phyloP scores from a whole-genome alignment of 2,113 vertebrate genomes.

The Chionodraco myersi region DNA sequence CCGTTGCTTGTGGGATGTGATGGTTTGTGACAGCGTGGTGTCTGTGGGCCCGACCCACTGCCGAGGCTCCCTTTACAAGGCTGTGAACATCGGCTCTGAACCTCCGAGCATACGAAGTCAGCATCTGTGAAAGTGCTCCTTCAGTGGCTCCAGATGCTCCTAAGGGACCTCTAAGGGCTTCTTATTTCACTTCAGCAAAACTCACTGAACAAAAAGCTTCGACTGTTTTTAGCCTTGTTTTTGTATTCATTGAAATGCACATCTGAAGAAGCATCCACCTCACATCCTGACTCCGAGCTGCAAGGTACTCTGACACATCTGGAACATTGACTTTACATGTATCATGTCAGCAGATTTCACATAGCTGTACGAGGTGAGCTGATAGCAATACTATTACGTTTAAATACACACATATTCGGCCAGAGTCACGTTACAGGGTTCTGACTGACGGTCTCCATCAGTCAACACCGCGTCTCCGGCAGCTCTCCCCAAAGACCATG shows the following conservation, averaged over 20 bases:
- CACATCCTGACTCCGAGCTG: slow-evolving; percentile 7
- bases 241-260: slow-evolving; percentile 1
- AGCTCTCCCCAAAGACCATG: slow-evolving; percentile 25
- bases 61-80: slow-evolving; percentile 66
- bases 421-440: slow-evolving; percentile 34
- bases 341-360: too few species aligned
- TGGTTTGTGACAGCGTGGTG: slow-evolving; percentile 53
- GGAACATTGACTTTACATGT: too few species aligned
- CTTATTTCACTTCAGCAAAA: slow-evolving; percentile 48
- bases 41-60: slow-evolving; percentile 47
- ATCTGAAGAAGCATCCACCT: slow-evolving; percentile 2
- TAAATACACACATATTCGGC: too few species aligned
- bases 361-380: too few species aligned
- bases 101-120: slow-evolving; percentile 57
- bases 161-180: slow-evolving; percentile 48
- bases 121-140: slow-evolving; percentile 71
- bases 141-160: slow-evolving; percentile 75
- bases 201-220: slow-evolving; percentile 4
- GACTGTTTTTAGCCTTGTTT: slow-evolving; percentile 26
- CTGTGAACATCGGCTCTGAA: slow-evolving; percentile 75
- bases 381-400: too few species aligned
- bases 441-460: slow-evolving; percentile 54
- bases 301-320: too few species aligned
- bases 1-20: slow-evolving; percentile 14
- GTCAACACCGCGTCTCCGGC: slow-evolving; percentile 45